Base-by-base conservation (phyloP, 2,113 vertebrate species). In the Mungos mungo region DNA sequence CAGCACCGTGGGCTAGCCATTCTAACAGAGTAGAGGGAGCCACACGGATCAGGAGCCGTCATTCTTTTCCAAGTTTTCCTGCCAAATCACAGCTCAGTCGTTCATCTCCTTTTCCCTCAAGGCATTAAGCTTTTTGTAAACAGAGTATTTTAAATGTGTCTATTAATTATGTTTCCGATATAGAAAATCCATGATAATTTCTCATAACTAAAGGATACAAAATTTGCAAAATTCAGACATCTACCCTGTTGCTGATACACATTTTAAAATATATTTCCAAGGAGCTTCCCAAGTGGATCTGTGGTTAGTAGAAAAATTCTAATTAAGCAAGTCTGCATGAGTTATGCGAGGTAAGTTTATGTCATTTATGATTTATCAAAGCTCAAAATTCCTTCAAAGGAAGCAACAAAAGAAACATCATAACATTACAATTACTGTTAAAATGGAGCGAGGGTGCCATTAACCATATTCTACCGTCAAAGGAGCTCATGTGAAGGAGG, bases 191-290 rank as follows among this genome's bases (percentile, higher is more conserved):
- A 77, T 65, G 57, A 8, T n/a, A 38, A 88, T 86, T 93, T 92
- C 68, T 93, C 76, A 63, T 79, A 63, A 90, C 92, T 94, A 93
- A 71, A 96, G 76, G 23, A 95, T 81, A 27, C 25, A 68, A 72
- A 68, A 85, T 31, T 84, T 87, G 38, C 90, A 90, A 93, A 95
- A 71, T 66, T 33, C 23, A 82, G 95, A 96, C 57, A 45, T 16
- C 41, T 47, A 89, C 31, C 21, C 33, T 88, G 52, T 10, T 89
- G 66, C 68, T 54, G 92, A 77, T 69, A 69, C n/a, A 29, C 18
- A 65, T 93, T 95, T 85, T 85, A 52, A 97, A 85, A 91, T 83
- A 79, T 38, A 96, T 65, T 93, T 96, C 54, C 76, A 94, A 91
- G 87, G 63, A 65, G 5, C 92, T 76, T 92, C 80, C 31, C 71